Base-by-base conservation (phyloP, 2,888 invertebrate genomes). In the Graphium colonna region DNA sequence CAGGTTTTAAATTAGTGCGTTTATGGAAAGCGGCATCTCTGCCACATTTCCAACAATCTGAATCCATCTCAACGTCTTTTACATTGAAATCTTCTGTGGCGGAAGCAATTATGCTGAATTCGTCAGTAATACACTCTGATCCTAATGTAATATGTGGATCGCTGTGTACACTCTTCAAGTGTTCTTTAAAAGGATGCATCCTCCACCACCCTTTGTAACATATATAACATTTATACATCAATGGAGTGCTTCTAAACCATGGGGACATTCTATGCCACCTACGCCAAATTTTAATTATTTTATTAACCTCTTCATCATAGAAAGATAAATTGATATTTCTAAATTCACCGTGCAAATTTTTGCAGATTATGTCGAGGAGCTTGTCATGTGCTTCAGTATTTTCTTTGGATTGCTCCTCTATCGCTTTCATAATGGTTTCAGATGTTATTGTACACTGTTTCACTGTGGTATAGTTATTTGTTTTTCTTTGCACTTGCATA, bases 181-280 rank as follows among this genome's bases (percentile, higher is more conserved):
- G 54, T 5, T 50, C 40, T n/a, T 40, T 15, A 13, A 54, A 54
- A 10, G 54, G 40, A 2, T 45, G 12, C 3, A 54, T 10, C 7
- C 41, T 50, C 40, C 49, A 54, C 44, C 44, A 54, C n/a, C 54
- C 54, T 7, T 10, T 41, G 10, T 17, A 16, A 28, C 54, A 54
- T 1, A 54, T n/a, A 21, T 54, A 50, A 17, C 54, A 54, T 36
- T 33, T 50, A 10, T 54, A 54, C 8, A 50, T 4, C 21, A 50
- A 16, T 1, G 54, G 54, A 0, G 40, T 13, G 9, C 36, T 31
- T 17, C 49, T 31, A 0, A 17, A n/a, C 2, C 7, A 18, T 0
- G 49, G n/a, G 9, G 13, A 12, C 3, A 5, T 10, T 7, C 16
- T 33, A 9, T 45, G 18, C 54, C 54, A 50, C 2, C 9, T 13